Evolutionary conservation across 1,140 invertebrate genomes (phyloP), one percentile per base, ranked within the genome.

Genomic region (Drosophila virilis): DNA sequence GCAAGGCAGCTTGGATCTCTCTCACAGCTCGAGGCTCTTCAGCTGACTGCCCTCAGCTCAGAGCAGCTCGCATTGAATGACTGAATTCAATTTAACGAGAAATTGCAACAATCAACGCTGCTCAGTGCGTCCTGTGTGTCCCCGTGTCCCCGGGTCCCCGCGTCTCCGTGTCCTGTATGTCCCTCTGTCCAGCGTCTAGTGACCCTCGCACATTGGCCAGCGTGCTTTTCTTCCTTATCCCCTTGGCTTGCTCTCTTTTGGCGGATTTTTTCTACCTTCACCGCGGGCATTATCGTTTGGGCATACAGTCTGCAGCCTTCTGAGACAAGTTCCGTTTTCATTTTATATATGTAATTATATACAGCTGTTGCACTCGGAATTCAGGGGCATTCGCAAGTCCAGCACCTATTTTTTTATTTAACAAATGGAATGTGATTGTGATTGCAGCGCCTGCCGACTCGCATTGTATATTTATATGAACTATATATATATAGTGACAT

Each of bases 21-120:
- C 60, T 17, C 6, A 22, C 28, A 42, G 7, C 35, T 59, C 54
- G 28, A 13, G n/a, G 22, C 38, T 45, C 71, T 73, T 54, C 75
- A 62, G 43, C 38, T 59, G 13, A 9, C 45, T 59, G 13, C 13
- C 45, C 55, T 43, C 62, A 51, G 68, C 81, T 74, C 74, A 62
- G 81, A 70, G 61, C 22, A 28, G 22, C 78, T 66, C 32, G 71
- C 71, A 78, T 76, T 78, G 82, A 85, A 82, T 61, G 83, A 82
- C 79, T 81, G 84, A 88, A 88, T 88, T 88, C 83, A 88, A 88
- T 88, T 88, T 89, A 88, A 88, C 83, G 83, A 89, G 79, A 89
- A 88, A 89, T 88, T 88, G 83, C 83, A 88, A 88, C 83, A 88
- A 88, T 88, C 83, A 88, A 77, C 80, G 77, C 74, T 76, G 59